Evolutionary conservation across 2,888 invertebrate species (phyloP), one percentile per base, ranked within the genome.

Genomic region (Athetis lepigone): DNA sequence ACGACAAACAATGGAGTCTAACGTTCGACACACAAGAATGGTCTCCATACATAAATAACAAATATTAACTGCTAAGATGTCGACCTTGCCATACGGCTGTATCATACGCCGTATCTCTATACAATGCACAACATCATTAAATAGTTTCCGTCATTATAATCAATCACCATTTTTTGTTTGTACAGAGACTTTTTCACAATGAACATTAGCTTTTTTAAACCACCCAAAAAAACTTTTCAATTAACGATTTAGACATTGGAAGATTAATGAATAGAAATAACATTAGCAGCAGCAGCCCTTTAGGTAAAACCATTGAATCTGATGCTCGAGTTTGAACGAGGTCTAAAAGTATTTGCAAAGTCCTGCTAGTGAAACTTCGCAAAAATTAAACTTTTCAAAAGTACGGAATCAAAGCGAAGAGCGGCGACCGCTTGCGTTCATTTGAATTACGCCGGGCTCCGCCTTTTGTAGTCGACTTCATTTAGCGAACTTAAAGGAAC

Each of bases 381-480:
- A 92, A 93, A 93, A 93, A 92, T 92, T 91, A 85, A 93, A 93
- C 90, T 93, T 92, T 89, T 83, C 81, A 87, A 59, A 92, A 90
- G 90, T 91, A 87, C 85, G 86, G 88, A 92, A 91, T 93, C 92
- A 92, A 92, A 90, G 91, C 87, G 86, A 84, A 86, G 85, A 88
- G 88, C 88, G 89, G 89, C 88, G 77, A 76, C 84, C 81, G 81
- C 81, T 86, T 81, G 85, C 90, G 90, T 89, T 93, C 92, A 91
- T 94, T 94, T 93, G 92, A 94, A 94, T 94, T 92, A 92, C 91
- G 89, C 83, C 86, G 81, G 82, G 85, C 86, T 87, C 90, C 87
- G 93, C 88, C 94, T 93, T 94, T 95, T 94, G 94, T 94, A 93
- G 91, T 93, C 94, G 86, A 90, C 92, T 94, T 93, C 94, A 93